Evolutionary conservation across 2,888 invertebrate species (phyloP), one percentile per base, ranked within the genome.

Genomic region (Drosophila putrida): DNA sequence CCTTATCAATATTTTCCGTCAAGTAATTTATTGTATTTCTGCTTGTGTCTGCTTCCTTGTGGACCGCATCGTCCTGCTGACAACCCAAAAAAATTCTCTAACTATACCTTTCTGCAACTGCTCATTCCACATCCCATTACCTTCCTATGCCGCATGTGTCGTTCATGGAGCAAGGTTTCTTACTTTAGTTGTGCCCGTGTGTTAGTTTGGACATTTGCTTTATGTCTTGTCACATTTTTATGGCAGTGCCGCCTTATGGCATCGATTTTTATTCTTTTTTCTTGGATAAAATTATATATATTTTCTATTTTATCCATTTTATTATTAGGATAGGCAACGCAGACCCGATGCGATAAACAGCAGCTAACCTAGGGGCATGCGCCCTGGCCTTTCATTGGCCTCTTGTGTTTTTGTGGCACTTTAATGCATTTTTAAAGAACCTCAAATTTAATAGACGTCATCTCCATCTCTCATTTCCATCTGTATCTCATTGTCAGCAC

Each of bases 1-100:
- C 74, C 90, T 91, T 91, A 91, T 90, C 90, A 91, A 91, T 89
- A 90, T 91, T 91, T 83, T 82, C 71, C 83, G 90, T 90, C 90
- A 84, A 88, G 88, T 90, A 91, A 90, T 90, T 91, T 90, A 90
- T 83, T 86, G 88, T 73, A 73, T 87, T 89, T 90, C 62, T 75
- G 69, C 28, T 69, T 69, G 75, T 70, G 73, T 80, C 69, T 74
- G 74, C 81, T 82, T 76, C 84, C 88, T 83, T 88, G 49, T 71
- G 62, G 51, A 61, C 68, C 51, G 55, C 57, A 66, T 71, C 66
- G 80, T 68, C 58, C 36, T 63, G 62, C 61, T 58, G 54, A 44
- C 50, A 41, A 41, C 46, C 59, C 36, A 41, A 61, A 49, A 49
- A 44, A 43, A 47, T 15, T 11, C 60, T 38, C 39, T 39, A 39